Percentiles rank a stretch among this genome's conserved stretches.
phyloP scores from a whole-genome alignment of 2,797 vertebrate species.

The Amblyopsis hoosieri region DNA sequence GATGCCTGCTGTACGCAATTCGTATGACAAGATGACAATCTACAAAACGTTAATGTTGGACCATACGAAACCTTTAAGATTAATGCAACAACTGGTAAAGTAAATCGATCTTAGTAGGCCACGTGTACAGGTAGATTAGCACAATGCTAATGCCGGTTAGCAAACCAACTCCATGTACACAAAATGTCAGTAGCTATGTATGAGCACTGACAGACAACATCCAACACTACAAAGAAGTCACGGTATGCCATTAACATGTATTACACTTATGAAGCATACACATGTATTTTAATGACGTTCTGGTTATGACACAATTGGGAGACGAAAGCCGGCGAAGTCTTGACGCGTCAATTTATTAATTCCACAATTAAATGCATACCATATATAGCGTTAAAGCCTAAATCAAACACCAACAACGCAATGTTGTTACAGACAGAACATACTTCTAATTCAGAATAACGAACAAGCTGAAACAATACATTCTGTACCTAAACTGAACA shows the following conservation, averaged over 20 bases:
- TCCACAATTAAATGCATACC: not conserved
- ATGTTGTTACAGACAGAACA: not conserved
- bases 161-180: too few relatives aligned
- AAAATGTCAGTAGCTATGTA: constrained; percentile 32
- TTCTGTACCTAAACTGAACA: not conserved
- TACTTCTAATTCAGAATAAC: too few relatives aligned
- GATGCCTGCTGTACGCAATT: too few relatives aligned
- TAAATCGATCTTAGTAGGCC: constrained; percentile 46
- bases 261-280: too few relatives aligned
- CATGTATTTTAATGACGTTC: not conserved
- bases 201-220: too few relatives aligned
- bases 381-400: too few relatives aligned
- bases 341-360: not conserved
- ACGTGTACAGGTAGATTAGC: constrained; percentile 66
- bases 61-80: too few relatives aligned
- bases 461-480: not conserved
- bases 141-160: constrained; percentile 49
- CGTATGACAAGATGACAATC: too few relatives aligned
- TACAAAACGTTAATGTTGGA: not conserved
- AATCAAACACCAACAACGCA: too few relatives aligned
- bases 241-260: too few relatives aligned
- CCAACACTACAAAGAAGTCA: too few relatives aligned
- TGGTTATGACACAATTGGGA: not conserved
- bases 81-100: constrained; percentile 10
- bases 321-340: not conserved